Evolutionary conservation across 37 sponge, comb jelly and placozoan species (phyloP).

Genomic region (Halichondria panicea): DNA sequence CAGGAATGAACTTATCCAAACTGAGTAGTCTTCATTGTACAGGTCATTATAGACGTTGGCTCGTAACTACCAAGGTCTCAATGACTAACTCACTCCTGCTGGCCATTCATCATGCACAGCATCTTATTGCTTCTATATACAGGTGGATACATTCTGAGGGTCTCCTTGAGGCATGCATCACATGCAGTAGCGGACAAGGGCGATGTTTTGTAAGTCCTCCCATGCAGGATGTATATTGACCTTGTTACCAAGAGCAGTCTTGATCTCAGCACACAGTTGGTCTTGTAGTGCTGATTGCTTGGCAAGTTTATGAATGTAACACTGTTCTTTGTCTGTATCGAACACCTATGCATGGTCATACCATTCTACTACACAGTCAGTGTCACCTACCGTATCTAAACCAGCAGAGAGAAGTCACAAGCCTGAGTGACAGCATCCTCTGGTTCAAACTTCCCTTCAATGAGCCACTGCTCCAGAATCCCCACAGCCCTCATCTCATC

Average conservation of each 20-base stretch:
- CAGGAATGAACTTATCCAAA: slow-evolving; percentile 32
- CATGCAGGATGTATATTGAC: neutral
- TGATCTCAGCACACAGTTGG: slow-evolving; percentile 22
- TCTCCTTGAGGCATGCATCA: slow-evolving; percentile 37
- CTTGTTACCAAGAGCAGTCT: neutral
- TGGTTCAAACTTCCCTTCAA: slow-evolving; percentile 22
- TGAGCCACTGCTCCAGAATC: slow-evolving; percentile 57
- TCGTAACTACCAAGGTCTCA: too few relatives aligned
- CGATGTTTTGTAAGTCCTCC: slow-evolving; percentile 28
- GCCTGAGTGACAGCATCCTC: slow-evolving; percentile 22
- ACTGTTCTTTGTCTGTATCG: slow-evolving; percentile 35
- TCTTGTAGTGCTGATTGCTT: slow-evolving; percentile 45
- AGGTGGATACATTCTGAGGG: slow-evolving; percentile 40
- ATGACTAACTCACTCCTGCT: slow-evolving; percentile 21
- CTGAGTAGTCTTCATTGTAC: too few relatives aligned
- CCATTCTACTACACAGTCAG: too few relatives aligned
- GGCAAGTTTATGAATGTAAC: slow-evolving; percentile 35
- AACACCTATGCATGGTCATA: too few relatives aligned
- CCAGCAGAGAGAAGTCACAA: slow-evolving; percentile 45
- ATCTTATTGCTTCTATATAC: slow-evolving; percentile 3
- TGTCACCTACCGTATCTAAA: slow-evolving; percentile 45
- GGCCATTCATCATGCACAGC: slow-evolving; percentile 15
- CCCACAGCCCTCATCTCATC: neutral
- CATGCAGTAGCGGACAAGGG: slow-evolving; percentile 31
- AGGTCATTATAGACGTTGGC: too few relatives aligned